Evolutionary conservation across 2,888 invertebrate species (phyloP).

Genomic region (Dryocosmus kuriphilus): DNA sequence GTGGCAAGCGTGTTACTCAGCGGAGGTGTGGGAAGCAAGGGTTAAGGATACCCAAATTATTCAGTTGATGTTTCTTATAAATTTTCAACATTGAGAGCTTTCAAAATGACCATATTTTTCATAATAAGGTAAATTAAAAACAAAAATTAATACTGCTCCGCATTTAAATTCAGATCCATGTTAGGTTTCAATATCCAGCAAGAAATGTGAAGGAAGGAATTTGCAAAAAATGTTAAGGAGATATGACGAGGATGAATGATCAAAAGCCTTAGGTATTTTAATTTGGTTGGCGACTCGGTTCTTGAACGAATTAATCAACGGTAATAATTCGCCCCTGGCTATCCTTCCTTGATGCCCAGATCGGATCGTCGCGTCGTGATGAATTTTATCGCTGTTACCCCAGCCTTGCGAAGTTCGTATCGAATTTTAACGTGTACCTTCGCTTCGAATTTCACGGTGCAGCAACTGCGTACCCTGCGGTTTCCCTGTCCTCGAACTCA

Average conservation of each 20-base stretch:
- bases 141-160: too few relatives aligned
- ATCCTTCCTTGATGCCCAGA: slow-evolving; percentile 9
- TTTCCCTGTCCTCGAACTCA: slow-evolving; percentile 38
- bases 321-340: slow-evolving; percentile 28
- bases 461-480: slow-evolving; percentile 37
- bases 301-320: slow-evolving; percentile 34
- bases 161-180: background rate
- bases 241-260: slow-evolving; percentile 9
- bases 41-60: too few relatives aligned
- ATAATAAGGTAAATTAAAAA: too few relatives aligned
- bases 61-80: too few relatives aligned
- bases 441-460: slow-evolving; percentile 48
- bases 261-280: slow-evolving; percentile 3
- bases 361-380: slow-evolving; percentile 33
- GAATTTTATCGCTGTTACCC: slow-evolving; percentile 36
- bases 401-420: slow-evolving; percentile 14
- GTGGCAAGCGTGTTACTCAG: too few relatives aligned
- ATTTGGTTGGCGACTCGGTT: slow-evolving; percentile 20
- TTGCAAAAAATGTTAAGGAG: background rate
- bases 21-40: too few relatives aligned
- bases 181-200: background rate
- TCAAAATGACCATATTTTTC: too few relatives aligned
- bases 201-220: background rate
- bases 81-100: too few relatives aligned
- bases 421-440: slow-evolving; percentile 50